phyloP scores from a whole-genome alignment of 2,797 vertebrate genomes.

The Onychomys torridus region DNA sequence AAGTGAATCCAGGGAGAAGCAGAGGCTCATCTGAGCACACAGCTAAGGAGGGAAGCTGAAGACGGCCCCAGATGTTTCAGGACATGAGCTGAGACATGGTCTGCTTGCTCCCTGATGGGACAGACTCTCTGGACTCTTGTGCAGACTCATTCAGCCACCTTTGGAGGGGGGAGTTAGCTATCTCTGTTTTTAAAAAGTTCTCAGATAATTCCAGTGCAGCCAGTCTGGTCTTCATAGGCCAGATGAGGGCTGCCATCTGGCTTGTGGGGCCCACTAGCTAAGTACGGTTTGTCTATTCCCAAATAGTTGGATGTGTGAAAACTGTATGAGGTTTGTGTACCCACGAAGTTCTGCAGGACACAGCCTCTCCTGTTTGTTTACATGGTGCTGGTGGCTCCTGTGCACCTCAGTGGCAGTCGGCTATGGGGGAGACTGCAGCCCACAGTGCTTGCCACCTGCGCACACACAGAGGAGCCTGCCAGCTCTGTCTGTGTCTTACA shows the following conservation, averaged over 20 bases:
- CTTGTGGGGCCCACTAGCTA: not conserved
- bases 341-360: not conserved
- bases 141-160: not conserved
- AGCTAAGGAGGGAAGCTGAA: not conserved
- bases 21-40: not conserved
- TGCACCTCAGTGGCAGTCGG: not conserved
- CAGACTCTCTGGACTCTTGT: not conserved
- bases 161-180: not conserved
- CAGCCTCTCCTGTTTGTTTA: not conserved
- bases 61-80: not conserved
- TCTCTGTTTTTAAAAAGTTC: not conserved
- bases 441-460: not conserved
- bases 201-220: conserved; percentile 25
- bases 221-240: not conserved
- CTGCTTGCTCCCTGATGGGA: not conserved
- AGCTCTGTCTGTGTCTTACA: not conserved
- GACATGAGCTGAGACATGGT: not conserved
- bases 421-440: not conserved
- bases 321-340: conserved; percentile 17
- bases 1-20: conserved; percentile 5
- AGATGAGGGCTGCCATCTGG: not conserved
- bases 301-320: not conserved
- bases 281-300: conserved; percentile 31
- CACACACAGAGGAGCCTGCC: not conserved
- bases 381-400: not conserved